Percentiles rank a stretch among this genome's conserved stretches.
Conservation (phyloP, 2,797 vertebrate species). For the Acanthurus tractus region DNA sequence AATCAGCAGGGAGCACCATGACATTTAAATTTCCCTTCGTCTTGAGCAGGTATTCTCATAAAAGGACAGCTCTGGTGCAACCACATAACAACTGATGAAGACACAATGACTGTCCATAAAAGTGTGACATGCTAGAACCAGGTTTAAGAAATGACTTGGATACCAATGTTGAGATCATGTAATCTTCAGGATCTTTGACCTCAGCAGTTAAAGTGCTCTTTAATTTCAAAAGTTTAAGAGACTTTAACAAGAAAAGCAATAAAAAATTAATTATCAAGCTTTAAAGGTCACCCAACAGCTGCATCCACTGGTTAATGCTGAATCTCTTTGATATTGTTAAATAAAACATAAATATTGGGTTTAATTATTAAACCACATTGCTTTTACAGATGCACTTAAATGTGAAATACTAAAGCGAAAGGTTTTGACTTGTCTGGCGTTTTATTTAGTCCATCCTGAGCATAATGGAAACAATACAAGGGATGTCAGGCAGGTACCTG, state of each 20-base stretch:
- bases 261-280: too few relatives aligned
- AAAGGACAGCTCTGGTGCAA: neutral
- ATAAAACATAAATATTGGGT: too few relatives aligned
- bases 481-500: conserved; percentile 81
- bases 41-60: neutral
- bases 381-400: neutral
- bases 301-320: too few relatives aligned
- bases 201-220: too few relatives aligned
- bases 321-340: too few relatives aligned
- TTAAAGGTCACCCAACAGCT: too few relatives aligned
- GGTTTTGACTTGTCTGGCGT: neutral
- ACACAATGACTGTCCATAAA: neutral
- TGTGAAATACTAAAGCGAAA: neutral
- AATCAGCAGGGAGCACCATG: neutral
- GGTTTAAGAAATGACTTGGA: neutral
- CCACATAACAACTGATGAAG: too few relatives aligned
- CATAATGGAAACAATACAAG: neutral
- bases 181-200: too few relatives aligned
- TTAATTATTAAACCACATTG: too few relatives aligned
- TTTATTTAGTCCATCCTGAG: neutral
- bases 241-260: too few relatives aligned
- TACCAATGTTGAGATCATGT: neutral
- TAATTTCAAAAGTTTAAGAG: too few relatives aligned
- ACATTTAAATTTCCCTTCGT: neutral
- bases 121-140: neutral